Base-by-base conservation (phyloP, 2,797 vertebrate species). In the Psittacula echo region DNA sequence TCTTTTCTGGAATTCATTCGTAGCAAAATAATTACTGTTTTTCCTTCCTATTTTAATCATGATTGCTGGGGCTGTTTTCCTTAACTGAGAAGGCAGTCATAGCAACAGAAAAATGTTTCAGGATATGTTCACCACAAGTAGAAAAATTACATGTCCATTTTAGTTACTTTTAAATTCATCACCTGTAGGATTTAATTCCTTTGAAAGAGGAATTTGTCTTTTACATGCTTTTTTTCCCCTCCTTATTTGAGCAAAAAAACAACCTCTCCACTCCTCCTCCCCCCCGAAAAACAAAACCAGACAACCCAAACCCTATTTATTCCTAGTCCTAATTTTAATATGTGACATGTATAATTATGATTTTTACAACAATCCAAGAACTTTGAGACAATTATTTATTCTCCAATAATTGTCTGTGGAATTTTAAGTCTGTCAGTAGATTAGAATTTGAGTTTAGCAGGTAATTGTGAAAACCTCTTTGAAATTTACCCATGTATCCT, bases 1-100 rank as follows among this genome's bases (percentile, higher is more conserved):
- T 94, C 23, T 93, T 90, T 81, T 79, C 29, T 48, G 75, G 48
- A 85, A 53, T 47, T 67, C 54, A 47, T 85, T 85, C 9, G 14
- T 71, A 88, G 91, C 67, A 81, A 90, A 95, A 72, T 93, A 94
- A 91, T 95, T 91, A 75, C 42, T 84, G 56, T 0, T 93, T 95
- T 95, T 90, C 30, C 32, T 54, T 90, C 39, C 73, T 93, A 30
- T 87, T 95, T 85, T 87, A 85, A 85, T 91, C 50, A 48, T 5
- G 12, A 94, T 82, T 81, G 47, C 64, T 91, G 51, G 60, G 53
- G 64, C 66, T 89, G 42, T 87, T 80, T 83, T 77, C 8, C 45
- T 73, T 71, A 56, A 67, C 47, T 64, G 45, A 85, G 58, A 87
- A 81, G 66, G 75, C 85, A 89, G 85, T 91, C 91, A 78, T 93